Percentiles rank a stretch among this genome's conserved stretches.
Evolutionary conservation across 2,113 vertebrate species (phyloP).

Genomic region (Aix galericulata): DNA sequence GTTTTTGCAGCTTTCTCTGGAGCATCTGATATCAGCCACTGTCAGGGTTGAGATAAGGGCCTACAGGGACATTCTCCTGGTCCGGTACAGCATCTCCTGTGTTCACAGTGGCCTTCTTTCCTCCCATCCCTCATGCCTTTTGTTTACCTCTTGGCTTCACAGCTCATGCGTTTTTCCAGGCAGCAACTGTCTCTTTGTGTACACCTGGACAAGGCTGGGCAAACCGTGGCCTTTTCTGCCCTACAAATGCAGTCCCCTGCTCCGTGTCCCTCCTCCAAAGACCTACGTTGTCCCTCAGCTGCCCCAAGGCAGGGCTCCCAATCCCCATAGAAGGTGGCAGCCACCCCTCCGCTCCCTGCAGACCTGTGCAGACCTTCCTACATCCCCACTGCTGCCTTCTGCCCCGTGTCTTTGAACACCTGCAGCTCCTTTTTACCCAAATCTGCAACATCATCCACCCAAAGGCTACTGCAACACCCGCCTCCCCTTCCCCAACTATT

Average conservation of each 20-base stretch:
- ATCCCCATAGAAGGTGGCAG: background rate
- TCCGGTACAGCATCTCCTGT: background rate
- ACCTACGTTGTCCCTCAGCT: accelerated
- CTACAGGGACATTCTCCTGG: background rate
- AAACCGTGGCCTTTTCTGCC: background rate
- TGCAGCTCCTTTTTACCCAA: background rate
- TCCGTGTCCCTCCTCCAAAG: background rate
- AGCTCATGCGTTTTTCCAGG: background rate
- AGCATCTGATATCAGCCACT: conserved; percentile 33
- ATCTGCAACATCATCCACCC: background rate
- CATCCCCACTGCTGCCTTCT: background rate
- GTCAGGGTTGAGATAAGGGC: conserved; percentile 13
- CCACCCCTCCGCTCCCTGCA: background rate
- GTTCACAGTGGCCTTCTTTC: background rate
- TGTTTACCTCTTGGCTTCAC: background rate
- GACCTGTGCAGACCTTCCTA: background rate
- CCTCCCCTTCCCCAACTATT: background rate
- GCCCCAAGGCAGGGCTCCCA: accelerated
- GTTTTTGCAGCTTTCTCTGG: background rate
- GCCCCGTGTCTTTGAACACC: background rate
- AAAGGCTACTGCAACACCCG: background rate
- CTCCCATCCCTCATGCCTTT: background rate
- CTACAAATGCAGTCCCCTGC: background rate
- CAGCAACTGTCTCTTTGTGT: background rate
- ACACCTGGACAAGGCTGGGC: background rate